Evolutionary conservation across 2,888 invertebrate genomes (phyloP).

Genomic region (Candidula unifasciata): DNA sequence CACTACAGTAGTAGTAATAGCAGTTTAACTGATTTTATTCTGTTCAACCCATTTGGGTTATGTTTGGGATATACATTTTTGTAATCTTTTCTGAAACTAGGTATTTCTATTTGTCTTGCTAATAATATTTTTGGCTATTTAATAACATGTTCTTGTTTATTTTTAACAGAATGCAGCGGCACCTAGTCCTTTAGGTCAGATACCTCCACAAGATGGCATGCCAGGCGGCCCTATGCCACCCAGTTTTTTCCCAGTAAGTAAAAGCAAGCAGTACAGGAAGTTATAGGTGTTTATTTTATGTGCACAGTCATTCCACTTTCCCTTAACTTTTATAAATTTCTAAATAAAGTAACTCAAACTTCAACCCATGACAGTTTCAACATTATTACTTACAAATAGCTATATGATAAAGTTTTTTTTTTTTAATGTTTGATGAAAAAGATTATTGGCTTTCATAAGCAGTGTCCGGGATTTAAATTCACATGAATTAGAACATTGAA

Average conservation of each 20-base stretch:
- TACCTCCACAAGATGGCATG: slow-evolving; percentile 94
- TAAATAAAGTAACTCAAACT: neutral
- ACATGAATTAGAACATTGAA: too few species aligned
- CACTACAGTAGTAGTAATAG: too few species aligned
- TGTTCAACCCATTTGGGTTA: too few species aligned
- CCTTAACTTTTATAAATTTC: neutral
- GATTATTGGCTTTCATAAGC: too few species aligned
- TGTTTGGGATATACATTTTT: too few species aligned
- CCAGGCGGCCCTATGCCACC: slow-evolving; percentile 97
- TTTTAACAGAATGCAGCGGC: slow-evolving; percentile 87
- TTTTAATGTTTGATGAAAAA: too few species aligned
- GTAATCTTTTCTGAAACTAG: neutral
- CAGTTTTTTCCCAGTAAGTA: slow-evolving; percentile 94
- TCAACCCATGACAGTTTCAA: too few species aligned
- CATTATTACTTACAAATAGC: too few species aligned
- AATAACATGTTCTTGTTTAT: slow-evolving; percentile 52
- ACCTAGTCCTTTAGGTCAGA: slow-evolving; percentile 90
- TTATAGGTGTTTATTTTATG: neutral
- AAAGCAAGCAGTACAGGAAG: neutral
- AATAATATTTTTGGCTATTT: too few species aligned
- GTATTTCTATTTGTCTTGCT: neutral
- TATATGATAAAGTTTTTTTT: too few species aligned
- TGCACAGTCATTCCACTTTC: neutral
- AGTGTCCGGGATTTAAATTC: too few species aligned
- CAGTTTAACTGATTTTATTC: too few species aligned